Base-by-base conservation (phyloP, 1,140 invertebrate genomes). In the Aphaenogaster ashmeadi region DNA sequence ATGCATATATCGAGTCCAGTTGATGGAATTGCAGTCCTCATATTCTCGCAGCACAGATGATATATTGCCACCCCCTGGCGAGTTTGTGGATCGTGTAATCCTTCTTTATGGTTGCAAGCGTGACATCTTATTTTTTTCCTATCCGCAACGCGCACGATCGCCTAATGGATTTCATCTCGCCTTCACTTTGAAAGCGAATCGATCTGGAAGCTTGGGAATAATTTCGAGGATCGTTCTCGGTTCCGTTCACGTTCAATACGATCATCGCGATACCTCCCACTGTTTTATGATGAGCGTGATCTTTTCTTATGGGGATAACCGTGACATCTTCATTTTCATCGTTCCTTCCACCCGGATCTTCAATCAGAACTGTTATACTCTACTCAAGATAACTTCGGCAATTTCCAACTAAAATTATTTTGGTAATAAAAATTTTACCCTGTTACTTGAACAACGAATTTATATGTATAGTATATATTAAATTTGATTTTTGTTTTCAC, bases 151-250 rank as follows among this genome's bases (percentile, higher is more conserved):
- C 72, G 15, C 54, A 15, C 11, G 18, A 44, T 33, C 41, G 41
- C 66, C 15, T 86, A 86, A 86, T 86, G 84, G 75, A 86, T 67
- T 80, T 86, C 6, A 66, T 79, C 36, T 67, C 50, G 54, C 27
- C 44, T n/a, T 52, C 36, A 44, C 44, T 72, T 84, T 44, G 41
- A 67, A 54, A 79, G 27, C 75, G 13, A 80, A 67, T 62, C 84
- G 50, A 60, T 11, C n/a, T 75, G 38, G 27, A 78, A 85, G 18
- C 38, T 85, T 58, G 44, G 38, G 13, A 9, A 74, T 84, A 38
- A 83, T 74, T 74, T 74, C 21, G 54, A 21, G 18, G 41, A 78
- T 62, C 27, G 15, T 15, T 50, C 44, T 78, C 74, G 58, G 21
- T 64, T 50, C 13, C 36, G 38, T 50, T 41, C 67, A 58, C 52